Base-by-base conservation (phyloP, 2,888 invertebrate genomes). In the Tetragonisca angustula region DNA sequence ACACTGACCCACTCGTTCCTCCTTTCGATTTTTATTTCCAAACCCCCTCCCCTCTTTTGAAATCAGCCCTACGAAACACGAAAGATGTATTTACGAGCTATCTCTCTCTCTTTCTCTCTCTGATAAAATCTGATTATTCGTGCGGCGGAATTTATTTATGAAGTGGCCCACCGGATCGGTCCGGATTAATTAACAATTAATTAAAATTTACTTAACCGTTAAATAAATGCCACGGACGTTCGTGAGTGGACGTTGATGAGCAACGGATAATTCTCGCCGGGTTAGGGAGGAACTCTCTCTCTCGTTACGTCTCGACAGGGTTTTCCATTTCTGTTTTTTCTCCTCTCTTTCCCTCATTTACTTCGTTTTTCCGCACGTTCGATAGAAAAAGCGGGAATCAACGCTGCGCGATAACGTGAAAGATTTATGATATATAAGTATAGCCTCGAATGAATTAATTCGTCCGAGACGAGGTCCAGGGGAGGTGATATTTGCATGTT, bases 121-220 rank as follows among this genome's bases (percentile, higher is more conserved):
- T 67, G 64, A 9, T 27, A 64, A 76, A 49, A 59, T 68, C 19
- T 21, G 59, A 49, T 62, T 61, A 70, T 70, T 69, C 67, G 32
- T 32, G 43, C 24, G 50, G 15, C 17, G 21, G 52, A 61, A 81
- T 77, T 81, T 78, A 78, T 76, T 75, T 65, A 77, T 27, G 9
- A 19, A 61, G 6, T 68, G 62, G 56, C 43, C 9, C 49, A 36
- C 49, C 19, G 65, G 67, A 76, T 78, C 72, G 64, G 59, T 68
- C 49, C n/a, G 36, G 61, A 81, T 76, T 85, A 77, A 80, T 84
- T 80, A 85, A 64, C 75, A 74, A 81, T 75, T 64, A 77, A 85
- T 85, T 84, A 76, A 85, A 84, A 80, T 85, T 84, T 80, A 72
- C 77, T 78, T 80, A 75, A 64, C 65, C 84, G 77, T 77, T 80